Percentiles rank a stretch among this genome's conserved stretches.
phyloP scores from a whole-genome alignment of 2,797 vertebrate genomes.

The Pristis pectinata region DNA sequence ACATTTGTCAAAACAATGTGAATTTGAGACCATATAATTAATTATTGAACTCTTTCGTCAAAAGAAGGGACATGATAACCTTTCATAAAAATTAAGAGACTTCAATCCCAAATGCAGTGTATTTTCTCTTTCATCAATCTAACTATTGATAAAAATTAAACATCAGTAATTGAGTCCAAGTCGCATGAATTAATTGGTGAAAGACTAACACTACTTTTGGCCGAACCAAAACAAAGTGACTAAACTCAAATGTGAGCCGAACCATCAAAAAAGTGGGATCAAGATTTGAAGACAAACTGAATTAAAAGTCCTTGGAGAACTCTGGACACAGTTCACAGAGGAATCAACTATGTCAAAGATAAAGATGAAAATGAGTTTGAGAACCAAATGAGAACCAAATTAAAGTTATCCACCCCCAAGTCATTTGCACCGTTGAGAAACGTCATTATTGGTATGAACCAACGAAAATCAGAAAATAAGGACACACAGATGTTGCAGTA shows the following conservation, averaged over 20 bases:
- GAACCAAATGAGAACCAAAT: not conserved
- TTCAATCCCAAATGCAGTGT: not conserved
- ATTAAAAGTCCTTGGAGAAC: not conserved
- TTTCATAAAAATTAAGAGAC: not conserved
- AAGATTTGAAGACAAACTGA: not conserved
- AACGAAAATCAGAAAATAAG: not conserved
- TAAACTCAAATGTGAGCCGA: not conserved
- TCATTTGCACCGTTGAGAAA: not conserved
- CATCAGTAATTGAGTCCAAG: not conserved
- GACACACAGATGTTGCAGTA: constrained; percentile 27
- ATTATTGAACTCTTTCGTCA: not conserved
- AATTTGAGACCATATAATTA: not conserved
- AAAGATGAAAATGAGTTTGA: too few species aligned
- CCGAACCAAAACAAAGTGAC: not conserved
- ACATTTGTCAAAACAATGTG: not conserved
- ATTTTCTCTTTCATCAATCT: not conserved
- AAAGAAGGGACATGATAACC: not conserved
- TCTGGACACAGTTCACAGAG: not conserved
- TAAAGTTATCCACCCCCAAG: not conserved
- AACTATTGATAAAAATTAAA: not conserved
- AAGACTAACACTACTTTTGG: not conserved
- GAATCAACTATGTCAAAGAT: not conserved
- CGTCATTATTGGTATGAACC: not conserved
- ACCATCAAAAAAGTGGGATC: not conserved
- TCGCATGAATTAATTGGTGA: not conserved